Conservation (phyloP, 1,140 invertebrate species). For the Drosophila fuyamai region DNA sequence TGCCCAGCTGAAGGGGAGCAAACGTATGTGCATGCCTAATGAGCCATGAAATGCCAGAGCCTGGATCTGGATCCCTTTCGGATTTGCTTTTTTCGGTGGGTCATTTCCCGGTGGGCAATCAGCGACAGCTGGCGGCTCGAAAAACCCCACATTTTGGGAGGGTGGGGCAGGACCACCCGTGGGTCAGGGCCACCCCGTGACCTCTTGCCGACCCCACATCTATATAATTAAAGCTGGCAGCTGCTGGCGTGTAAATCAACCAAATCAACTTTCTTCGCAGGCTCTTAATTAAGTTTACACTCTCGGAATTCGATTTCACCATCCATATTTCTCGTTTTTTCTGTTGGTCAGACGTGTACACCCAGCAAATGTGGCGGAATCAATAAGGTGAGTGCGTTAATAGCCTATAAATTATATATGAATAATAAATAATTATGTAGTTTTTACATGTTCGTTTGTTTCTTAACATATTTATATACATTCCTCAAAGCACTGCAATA, state of each 20-base stretch:
- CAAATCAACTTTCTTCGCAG: slow-evolving; percentile 69
- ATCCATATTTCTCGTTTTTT: slow-evolving; percentile 53
- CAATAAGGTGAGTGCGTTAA: slow-evolving; percentile 6
- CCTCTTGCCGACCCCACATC: slow-evolving; percentile 17
- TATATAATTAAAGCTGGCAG: slow-evolving; percentile 55
- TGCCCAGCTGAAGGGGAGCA: slow-evolving; percentile 10
- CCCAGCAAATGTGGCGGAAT: slow-evolving; percentile 26
- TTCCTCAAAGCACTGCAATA: background rate
- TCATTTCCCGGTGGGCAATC: slow-evolving; percentile 64
- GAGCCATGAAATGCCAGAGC: slow-evolving; percentile 75
- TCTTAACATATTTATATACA: too few species aligned
- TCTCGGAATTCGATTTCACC: slow-evolving; percentile 71
- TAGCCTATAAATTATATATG: too few species aligned
- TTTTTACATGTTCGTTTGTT: too few species aligned
- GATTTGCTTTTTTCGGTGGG: slow-evolving; percentile 27
- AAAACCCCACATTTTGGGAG: background rate
- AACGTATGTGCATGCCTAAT: slow-evolving; percentile 81
- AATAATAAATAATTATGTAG: too few species aligned
- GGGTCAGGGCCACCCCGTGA: slow-evolving; percentile 39
- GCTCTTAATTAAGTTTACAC: slow-evolving; percentile 81
- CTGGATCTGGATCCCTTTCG: slow-evolving; percentile 31
- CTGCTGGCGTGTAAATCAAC: slow-evolving; percentile 78
- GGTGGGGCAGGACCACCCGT: background rate
- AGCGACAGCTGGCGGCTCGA: slow-evolving; percentile 64
- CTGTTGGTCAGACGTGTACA: slow-evolving; percentile 26